Conservation (phyloP, 2,888 invertebrate species). For the Anagyrus pseudococci region DNA sequence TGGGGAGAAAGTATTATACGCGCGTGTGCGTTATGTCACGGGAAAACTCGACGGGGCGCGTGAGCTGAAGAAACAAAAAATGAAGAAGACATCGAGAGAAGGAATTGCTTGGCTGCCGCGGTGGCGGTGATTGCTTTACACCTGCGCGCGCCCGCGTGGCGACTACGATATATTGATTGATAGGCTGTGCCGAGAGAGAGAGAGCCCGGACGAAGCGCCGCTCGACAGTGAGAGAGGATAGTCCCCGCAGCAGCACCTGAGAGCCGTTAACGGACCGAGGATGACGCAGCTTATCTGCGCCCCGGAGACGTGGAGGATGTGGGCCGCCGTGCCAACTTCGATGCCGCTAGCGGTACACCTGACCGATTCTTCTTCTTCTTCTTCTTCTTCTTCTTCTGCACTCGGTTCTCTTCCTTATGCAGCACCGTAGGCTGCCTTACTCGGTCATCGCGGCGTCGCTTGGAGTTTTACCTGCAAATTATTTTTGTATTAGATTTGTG, state of each 20-base stretch:
- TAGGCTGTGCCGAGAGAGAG: slow-evolving; percentile 39
- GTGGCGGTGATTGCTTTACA: slow-evolving; percentile 55
- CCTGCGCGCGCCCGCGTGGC: too few relatives aligned
- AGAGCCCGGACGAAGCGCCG: slow-evolving; percentile 1
- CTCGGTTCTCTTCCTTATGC: background rate
- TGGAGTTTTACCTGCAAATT: slow-evolving; percentile 19
- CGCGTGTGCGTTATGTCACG: slow-evolving; percentile 4
- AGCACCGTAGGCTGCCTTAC: slow-evolving; percentile 48
- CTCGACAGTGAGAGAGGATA: slow-evolving; percentile 40
- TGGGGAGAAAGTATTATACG: background rate
- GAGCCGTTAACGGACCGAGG: slow-evolving; percentile 57
- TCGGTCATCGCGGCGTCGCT: slow-evolving; percentile 49
- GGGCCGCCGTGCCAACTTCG: slow-evolving; percentile 27
- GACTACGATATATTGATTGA: slow-evolving; percentile 57
- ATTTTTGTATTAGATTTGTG: slow-evolving; percentile 12
- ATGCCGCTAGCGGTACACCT: too few relatives aligned
- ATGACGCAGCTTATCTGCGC: slow-evolving; percentile 58
- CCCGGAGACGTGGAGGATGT: slow-evolving; percentile 6
- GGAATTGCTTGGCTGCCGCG: slow-evolving; percentile 22
- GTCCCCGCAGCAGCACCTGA: too few relatives aligned
- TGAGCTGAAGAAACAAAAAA: background rate
- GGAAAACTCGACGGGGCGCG: background rate
- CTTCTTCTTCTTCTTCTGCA: slow-evolving; percentile 18
- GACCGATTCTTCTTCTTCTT: slow-evolving; percentile 27
- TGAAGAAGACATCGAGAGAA: background rate